Evolutionary conservation across 2,888 invertebrate genomes (phyloP).

Genomic region (Hypselothyrea guttata): DNA sequence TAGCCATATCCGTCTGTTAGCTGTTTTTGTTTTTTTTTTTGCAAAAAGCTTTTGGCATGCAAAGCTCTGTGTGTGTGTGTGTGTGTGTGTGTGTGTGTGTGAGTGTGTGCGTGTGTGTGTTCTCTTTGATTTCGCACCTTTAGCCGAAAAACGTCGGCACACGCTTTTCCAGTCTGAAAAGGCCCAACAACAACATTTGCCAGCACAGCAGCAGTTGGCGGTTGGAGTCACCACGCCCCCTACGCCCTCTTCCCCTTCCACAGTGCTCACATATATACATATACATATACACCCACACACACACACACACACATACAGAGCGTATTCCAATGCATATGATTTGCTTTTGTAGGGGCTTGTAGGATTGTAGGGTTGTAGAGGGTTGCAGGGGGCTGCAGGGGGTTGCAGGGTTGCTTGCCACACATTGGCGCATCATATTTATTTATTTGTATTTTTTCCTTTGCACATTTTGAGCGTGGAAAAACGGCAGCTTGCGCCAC

Average conservation of each 20-base stretch:
- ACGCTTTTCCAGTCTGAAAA: conserved; percentile 31
- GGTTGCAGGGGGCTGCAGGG: conserved; percentile 34
- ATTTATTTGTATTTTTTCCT: conserved; percentile 2
- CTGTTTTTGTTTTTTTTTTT: background rate
- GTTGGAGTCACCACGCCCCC: background rate
- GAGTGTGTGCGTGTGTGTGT: conserved; percentile 12
- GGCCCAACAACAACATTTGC: background rate
- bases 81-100: conserved; percentile 5
- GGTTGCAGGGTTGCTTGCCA: conserved; percentile 12
- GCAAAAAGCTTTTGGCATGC: too few relatives aligned
- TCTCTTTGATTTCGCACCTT: conserved; percentile 32
- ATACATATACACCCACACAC: too few relatives aligned
- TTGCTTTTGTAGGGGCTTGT: conserved; percentile 25
- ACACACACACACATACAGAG: background rate
- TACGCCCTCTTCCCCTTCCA: background rate
- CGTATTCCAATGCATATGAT: conserved; percentile 51
- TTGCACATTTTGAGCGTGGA: background rate
- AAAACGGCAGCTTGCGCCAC: conserved; percentile 3
- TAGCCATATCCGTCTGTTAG: too few relatives aligned
- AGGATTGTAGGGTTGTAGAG: conserved; percentile 12
- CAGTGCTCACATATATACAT: background rate
- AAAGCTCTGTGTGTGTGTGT: background rate
- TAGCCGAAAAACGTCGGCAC: conserved; percentile 6
- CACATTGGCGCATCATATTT: conserved; percentile 22
- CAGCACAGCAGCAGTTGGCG: background rate